These are phyloP conservation scores for Luperina nickerlii DNA, from an alignment of 2,888 invertebrate genomes.

Conservation along the genomic window DNA sequence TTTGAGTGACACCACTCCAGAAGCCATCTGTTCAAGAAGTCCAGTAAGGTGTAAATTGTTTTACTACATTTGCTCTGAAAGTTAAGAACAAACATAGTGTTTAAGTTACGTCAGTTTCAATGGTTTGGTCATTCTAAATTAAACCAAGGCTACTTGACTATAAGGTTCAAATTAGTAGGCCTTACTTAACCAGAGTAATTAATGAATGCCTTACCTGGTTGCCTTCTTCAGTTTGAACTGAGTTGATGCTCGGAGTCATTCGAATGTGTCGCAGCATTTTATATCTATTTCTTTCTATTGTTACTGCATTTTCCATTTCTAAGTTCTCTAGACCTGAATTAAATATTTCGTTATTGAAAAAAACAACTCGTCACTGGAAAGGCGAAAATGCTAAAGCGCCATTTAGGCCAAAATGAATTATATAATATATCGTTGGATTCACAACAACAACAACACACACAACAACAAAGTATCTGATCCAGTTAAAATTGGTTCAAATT, in stretches of 20 bases:
- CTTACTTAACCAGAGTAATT: background rate
- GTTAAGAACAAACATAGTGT: background rate
- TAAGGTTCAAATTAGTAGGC: slow-evolving; percentile 11
- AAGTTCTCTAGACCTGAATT: slow-evolving; percentile 80
- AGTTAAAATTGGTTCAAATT: no score
- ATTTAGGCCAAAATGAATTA: no score
- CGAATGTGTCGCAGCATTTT: slow-evolving; percentile 84
- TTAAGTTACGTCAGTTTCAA: background rate
- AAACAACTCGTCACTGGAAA: background rate
- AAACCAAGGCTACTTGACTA: background rate
- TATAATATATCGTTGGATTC: no score
- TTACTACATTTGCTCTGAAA: slow-evolving; percentile 91
- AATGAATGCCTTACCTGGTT: slow-evolving; percentile 79
- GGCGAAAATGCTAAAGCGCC: no score
- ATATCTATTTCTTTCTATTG: slow-evolving; percentile 77
- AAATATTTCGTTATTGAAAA: background rate
- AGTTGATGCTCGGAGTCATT: slow-evolving; percentile 84
- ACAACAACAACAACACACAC: no score
- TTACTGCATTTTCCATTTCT: slow-evolving; percentile 72
- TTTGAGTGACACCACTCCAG: slow-evolving; percentile 91
- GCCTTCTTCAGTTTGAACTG: slow-evolving; percentile 85
- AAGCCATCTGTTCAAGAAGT: slow-evolving; percentile 94
- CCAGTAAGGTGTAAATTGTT: slow-evolving; percentile 93
- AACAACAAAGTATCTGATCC: no score
- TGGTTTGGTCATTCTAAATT: background rate